A percentile compares a stretch with the other conserved stretches of the same genome.
Conservation (phyloP, 2,113 vertebrate genomes). For the Gallinago jamesoni region DNA sequence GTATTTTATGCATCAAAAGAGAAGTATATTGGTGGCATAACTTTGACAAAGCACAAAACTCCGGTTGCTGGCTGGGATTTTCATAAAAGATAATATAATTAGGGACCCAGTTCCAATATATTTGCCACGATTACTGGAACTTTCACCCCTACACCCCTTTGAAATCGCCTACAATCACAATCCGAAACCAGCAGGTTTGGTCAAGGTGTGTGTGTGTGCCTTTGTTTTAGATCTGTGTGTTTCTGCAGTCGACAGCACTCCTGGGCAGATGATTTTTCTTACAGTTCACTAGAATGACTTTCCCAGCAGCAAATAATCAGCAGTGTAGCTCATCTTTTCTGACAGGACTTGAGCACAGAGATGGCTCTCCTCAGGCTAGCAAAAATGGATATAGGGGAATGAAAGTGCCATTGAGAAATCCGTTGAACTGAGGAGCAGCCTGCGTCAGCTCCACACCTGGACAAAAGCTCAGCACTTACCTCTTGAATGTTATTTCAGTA, state of each 20-base stretch:
- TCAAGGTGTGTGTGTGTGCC: neutral
- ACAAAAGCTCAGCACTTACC: neutral
- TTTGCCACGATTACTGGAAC: neutral
- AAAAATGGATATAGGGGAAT: conserved; percentile 7
- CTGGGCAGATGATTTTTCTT: conserved; percentile 59
- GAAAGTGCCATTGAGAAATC: conserved; percentile 6
- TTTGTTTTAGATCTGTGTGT: conserved; percentile 15
- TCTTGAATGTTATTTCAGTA: neutral
- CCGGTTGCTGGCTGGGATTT: neutral
- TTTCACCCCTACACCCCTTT: rapidly evolving
- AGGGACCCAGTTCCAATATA: neutral
- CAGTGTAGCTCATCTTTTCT: conserved; percentile 60
- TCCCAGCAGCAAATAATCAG: conserved; percentile 65
- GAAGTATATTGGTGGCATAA: neutral
- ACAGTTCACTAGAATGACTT: conserved; percentile 65
- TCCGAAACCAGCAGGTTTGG: neutral
- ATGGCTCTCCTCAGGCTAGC: conserved; percentile 47
- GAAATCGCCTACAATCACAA: neutral
- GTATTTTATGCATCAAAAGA: neutral
- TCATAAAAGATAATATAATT: neutral
- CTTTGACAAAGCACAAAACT: neutral
- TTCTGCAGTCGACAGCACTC: conserved; percentile 10
- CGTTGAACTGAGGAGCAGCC: neutral
- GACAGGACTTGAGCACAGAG: conserved; percentile 56
- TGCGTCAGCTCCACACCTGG: neutral